phyloP scores from a whole-genome alignment of 92 coral and sea anemone species.

The Palythoa grandiflora region DNA sequence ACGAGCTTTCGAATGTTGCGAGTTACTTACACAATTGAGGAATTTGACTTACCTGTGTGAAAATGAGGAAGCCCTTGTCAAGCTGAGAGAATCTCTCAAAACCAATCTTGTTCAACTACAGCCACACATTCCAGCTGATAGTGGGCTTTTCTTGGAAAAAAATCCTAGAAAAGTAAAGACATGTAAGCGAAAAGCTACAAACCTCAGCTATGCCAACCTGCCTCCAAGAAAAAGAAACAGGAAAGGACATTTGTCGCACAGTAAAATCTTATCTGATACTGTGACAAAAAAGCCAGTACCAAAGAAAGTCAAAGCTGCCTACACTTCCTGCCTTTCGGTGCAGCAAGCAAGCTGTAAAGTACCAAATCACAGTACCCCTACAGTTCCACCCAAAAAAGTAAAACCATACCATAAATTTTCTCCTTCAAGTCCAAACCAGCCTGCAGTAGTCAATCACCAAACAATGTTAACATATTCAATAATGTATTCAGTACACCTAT shows the following conservation, averaged over 20 bases:
- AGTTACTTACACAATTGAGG: constrained; percentile 34
- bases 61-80: constrained; percentile 44
- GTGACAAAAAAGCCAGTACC: background rate
- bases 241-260: background rate
- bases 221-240: background rate
- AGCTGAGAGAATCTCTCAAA: constrained; percentile 25
- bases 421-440: background rate
- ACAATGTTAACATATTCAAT: too few relatives aligned
- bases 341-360: background rate
- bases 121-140: constrained; percentile 38
- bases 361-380: background rate
- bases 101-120: constrained; percentile 3
- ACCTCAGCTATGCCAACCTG: background rate
- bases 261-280: background rate
- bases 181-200: background rate
- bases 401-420: background rate
- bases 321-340: background rate
- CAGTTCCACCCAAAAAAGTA: background rate
- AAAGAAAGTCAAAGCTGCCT: background rate
- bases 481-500: too few relatives aligned
- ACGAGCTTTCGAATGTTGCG: constrained; percentile 34
- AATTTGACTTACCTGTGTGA: constrained; percentile 47
- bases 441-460: too few relatives aligned
- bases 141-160: constrained; percentile 44
- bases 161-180: background rate